These are phyloP conservation scores for Rhyacichthys aspro DNA, from an alignment of 2,797 vertebrate genomes.

Conservation along the genomic window DNA sequence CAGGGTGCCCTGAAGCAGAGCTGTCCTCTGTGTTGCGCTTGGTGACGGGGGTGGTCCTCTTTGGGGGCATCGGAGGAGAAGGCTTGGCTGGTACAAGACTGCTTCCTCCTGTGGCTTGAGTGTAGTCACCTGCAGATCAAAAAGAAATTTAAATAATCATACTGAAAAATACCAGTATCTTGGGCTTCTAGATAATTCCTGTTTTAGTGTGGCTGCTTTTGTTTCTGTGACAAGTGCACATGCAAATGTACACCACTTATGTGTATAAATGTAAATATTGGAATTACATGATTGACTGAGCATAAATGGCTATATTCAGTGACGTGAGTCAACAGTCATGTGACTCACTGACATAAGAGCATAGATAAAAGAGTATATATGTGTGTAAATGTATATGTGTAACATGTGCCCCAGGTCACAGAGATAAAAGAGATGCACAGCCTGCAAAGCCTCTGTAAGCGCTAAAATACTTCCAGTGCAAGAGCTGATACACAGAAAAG, in stretches of 20 bases:
- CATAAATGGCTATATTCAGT: constrained; percentile 42
- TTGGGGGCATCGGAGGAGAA: constrained; percentile 93
- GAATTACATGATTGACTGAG: constrained; percentile 64
- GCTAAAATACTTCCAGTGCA: constrained; percentile 19
- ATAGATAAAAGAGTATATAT: constrained; percentile 36
- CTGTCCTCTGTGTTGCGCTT: constrained; percentile 75
- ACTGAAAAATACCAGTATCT: background rate
- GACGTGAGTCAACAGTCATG: constrained; percentile 33
- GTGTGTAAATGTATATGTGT: constrained; percentile 12
- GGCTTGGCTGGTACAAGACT: constrained; percentile 84
- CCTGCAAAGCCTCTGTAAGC: constrained; percentile 35
- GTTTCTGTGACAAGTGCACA: constrained; percentile 47
- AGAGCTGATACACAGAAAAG: constrained; percentile 35
- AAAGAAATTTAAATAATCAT: constrained; percentile 3
- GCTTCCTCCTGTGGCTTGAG: constrained; percentile 80
- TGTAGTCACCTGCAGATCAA: constrained; percentile 85
- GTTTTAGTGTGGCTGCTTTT: constrained; percentile 6
- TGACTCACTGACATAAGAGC: constrained; percentile 52
- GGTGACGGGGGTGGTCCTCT: constrained; percentile 87
- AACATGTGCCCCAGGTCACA: constrained; percentile 59
- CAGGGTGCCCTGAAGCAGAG: constrained; percentile 49
- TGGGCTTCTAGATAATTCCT: constrained; percentile 10
- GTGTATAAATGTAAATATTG: constrained; percentile 47
- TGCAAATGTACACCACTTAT: constrained; percentile 41
- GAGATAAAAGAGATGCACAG: constrained; percentile 51